Base-by-base conservation (phyloP, 2,113 vertebrate species). In the Athene cunicularia region DNA sequence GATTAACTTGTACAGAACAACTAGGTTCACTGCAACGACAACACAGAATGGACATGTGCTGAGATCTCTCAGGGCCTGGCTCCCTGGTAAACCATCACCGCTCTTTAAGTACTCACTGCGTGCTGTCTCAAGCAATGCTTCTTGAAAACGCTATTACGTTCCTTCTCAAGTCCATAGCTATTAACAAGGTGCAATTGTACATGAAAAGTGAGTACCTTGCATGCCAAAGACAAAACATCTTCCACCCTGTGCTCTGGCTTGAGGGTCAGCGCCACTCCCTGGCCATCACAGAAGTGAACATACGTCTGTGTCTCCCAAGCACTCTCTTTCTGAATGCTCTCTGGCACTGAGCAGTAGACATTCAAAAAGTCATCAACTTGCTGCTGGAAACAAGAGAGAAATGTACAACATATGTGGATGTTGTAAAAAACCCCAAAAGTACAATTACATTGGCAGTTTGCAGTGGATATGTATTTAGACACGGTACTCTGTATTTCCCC, bases 161-260 rank as follows among this genome's bases (percentile, higher is more conserved):
- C 28, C 23, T 91, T 77, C 77, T 84, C 13, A 74, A 68, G 35
- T 6, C 59, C 49, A 64, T 35, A 32, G 33, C 15, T 89, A 55
- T 47, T 63, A 81, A 55, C 12, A 30, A 81, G 67, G 17, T n/a
- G 6, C 7, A 81, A 28, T 19, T 20, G 14, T 39, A 32, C 18
- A n/a, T 10, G 11, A 35, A 59, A 88, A 91, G 4, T 23, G 5
- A 64, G 68, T 97, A 99, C 99, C 99, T 99, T 99, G 98, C 99
- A 99, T 1, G 99, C 99, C 91, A 98, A 88, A 53, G 97, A 96
- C 95, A 99, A 97, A 93, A 99, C 96, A 87, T 99, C 99, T 52
- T 98, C 98, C 22, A 99, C 98, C 21, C 95, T 98, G 97, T 99
- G 98, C 50, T 99, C 99, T 39, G 97, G 97, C 85, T 98, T 99